Conservation (phyloP, 2,888 invertebrate genomes). For the Choreutis nemorana region DNA sequence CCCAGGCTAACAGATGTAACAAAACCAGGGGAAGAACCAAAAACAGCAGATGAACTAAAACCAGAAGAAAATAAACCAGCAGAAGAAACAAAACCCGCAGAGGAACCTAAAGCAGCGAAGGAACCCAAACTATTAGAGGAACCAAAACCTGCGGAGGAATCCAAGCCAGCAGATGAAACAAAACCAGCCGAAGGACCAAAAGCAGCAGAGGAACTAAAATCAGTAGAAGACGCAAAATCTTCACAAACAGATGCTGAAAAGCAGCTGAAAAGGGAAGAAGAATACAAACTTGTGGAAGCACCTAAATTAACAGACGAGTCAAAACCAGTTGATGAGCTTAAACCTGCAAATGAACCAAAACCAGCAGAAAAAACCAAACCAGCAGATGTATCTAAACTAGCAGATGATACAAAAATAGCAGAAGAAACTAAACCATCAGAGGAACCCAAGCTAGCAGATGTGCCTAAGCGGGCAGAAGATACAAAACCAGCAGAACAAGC, state of each 20-base stretch:
- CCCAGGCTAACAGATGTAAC: too few relatives aligned
- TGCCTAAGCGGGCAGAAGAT: conserved; percentile 5
- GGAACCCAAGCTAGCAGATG: background rate
- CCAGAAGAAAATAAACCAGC: background rate
- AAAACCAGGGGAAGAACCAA: background rate
- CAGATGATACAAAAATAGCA: conserved; percentile 5
- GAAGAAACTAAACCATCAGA: conserved; percentile 8
- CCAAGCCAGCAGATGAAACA: background rate
- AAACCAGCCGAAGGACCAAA: background rate
- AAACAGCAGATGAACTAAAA: background rate
- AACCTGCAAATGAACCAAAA: background rate
- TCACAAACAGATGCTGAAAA: background rate
- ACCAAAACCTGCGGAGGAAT: background rate
- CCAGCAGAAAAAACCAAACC: background rate
- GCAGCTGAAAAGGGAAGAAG: background rate
- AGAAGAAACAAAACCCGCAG: background rate
- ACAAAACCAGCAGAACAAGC: conserved; percentile 4
- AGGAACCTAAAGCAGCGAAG: background rate
- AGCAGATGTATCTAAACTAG: background rate
- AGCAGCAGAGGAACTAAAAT: background rate
- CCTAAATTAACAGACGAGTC: background rate
- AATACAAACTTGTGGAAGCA: background rate
- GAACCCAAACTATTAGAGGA: background rate
- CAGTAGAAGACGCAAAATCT: background rate
- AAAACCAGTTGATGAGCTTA: background rate